Evolutionary conservation across 2,113 vertebrate species (phyloP).

Genomic region (Pelvicachromis taeniatus): DNA sequence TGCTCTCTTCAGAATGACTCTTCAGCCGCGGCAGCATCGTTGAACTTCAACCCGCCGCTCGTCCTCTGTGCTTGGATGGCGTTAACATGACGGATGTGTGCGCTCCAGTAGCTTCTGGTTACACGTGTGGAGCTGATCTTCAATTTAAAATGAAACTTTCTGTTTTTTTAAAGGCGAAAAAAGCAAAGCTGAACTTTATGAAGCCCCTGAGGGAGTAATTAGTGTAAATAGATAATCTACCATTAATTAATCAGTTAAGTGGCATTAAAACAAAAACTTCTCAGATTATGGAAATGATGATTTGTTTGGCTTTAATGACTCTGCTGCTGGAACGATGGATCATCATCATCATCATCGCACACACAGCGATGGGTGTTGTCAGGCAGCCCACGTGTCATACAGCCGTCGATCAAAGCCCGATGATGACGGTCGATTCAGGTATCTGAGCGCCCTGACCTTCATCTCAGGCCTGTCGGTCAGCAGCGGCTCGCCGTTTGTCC

Average conservation of each 20-base stretch:
- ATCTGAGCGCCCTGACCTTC: slow-evolving; percentile 9
- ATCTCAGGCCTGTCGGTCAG: background rate
- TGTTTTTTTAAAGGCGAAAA: too few species aligned
- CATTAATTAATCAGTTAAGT: background rate
- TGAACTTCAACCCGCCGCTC: too few species aligned
- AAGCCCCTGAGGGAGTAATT: background rate
- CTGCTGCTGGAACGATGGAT: background rate
- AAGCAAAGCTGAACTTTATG: background rate
- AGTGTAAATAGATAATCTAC: rapidly evolving
- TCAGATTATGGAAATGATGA: background rate
- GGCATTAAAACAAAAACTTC: background rate
- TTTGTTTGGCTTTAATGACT: background rate
- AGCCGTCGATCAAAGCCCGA: background rate
- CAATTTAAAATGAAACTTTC: background rate
- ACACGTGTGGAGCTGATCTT: rapidly evolving
- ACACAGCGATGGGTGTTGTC: background rate
- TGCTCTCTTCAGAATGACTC: too few species aligned
- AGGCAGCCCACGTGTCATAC: background rate
- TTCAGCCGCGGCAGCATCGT: too few species aligned
- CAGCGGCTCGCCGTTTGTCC: background rate
- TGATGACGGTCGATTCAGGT: slow-evolving; percentile 12
- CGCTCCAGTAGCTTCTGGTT: too few species aligned
- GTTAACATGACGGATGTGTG: too few species aligned
- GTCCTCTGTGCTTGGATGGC: too few species aligned
- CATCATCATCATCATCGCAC: too few species aligned